Percentiles rank a stretch among this genome's conserved stretches.
phyloP scores from a whole-genome alignment of 2,888 invertebrate genomes.

The Drosophila mimetica region DNA sequence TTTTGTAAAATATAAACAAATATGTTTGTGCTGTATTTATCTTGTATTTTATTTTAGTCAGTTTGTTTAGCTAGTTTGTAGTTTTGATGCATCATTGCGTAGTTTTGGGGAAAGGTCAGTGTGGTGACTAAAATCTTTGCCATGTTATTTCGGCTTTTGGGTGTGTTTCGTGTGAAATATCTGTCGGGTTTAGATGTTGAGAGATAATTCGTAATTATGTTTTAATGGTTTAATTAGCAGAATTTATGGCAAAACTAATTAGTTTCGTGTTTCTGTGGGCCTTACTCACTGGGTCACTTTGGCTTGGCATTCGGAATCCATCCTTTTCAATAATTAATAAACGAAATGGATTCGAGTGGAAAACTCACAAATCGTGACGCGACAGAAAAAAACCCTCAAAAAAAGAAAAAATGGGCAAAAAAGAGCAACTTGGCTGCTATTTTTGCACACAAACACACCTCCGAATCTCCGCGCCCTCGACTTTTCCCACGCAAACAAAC shows the following conservation, averaged over 20 bases:
- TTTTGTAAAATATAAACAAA: constrained; percentile 28
- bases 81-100: constrained; percentile 29
- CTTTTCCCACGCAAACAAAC: constrained; percentile 21
- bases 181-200: constrained; percentile 12
- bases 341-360: constrained; percentile 62
- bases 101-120: constrained; percentile 41
- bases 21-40: constrained; percentile 20
- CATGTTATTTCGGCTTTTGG: constrained; percentile 8
- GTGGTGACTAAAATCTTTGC: constrained; percentile 17
- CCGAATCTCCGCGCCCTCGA: neutral
- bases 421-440: constrained; percentile 52
- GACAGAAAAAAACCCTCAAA: constrained; percentile 49
- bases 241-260: constrained; percentile 37
- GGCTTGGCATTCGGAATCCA: constrained; percentile 5
- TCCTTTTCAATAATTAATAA: constrained; percentile 58
- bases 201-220: constrained; percentile 20
- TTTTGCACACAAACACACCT: constrained; percentile 57
- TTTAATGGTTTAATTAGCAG: constrained; percentile 40
- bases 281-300: constrained; percentile 6
- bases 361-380: constrained; percentile 73
- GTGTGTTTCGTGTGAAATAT: constrained; percentile 18
- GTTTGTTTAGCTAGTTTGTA: constrained; percentile 23
- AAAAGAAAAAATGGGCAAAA: constrained; percentile 25
- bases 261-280: constrained; percentile 17
- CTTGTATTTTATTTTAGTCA: constrained; percentile 13